These are phyloP conservation scores for Quadroppia sp. DNA, from an alignment of 2,888 invertebrate genomes.

Conservation along the genomic window DNA sequence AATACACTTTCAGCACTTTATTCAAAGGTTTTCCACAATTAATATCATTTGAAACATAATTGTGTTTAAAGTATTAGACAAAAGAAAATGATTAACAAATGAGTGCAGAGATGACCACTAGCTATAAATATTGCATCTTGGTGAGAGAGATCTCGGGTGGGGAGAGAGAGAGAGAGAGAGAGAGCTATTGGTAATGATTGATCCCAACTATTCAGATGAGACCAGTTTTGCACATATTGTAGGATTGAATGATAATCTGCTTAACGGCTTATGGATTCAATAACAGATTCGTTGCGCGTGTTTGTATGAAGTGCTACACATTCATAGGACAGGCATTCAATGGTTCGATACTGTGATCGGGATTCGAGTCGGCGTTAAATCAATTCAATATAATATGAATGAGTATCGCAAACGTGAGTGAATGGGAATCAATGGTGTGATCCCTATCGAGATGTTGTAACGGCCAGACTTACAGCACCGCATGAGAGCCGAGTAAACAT, in stretches of 20 bases:
- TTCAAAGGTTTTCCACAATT: too few species aligned
- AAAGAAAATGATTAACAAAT: too few species aligned
- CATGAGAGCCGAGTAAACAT: neutral
- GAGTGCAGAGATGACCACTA: too few species aligned
- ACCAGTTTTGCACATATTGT: too few species aligned
- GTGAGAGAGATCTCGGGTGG: neutral
- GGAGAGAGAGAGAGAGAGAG: too few species aligned
- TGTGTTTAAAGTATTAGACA: too few species aligned
- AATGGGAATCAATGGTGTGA: neutral
- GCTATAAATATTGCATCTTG: too few species aligned
- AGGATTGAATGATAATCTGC: neutral
- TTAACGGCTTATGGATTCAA: conserved; percentile 18
- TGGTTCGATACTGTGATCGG: neutral
- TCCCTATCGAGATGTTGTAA: neutral
- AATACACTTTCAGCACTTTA: too few species aligned
- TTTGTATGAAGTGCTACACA: neutral
- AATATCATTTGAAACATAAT: too few species aligned
- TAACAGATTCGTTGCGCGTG: conserved; percentile 13
- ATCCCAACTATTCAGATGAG: too few species aligned
- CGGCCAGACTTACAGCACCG: neutral
- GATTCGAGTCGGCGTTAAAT: neutral
- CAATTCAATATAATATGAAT: neutral
- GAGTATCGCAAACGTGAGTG: neutral
- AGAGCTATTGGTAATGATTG: too few species aligned
- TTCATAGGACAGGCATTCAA: neutral